Base-by-base conservation (phyloP, 2,888 invertebrate species). In the Dolomedes plantarius region DNA sequence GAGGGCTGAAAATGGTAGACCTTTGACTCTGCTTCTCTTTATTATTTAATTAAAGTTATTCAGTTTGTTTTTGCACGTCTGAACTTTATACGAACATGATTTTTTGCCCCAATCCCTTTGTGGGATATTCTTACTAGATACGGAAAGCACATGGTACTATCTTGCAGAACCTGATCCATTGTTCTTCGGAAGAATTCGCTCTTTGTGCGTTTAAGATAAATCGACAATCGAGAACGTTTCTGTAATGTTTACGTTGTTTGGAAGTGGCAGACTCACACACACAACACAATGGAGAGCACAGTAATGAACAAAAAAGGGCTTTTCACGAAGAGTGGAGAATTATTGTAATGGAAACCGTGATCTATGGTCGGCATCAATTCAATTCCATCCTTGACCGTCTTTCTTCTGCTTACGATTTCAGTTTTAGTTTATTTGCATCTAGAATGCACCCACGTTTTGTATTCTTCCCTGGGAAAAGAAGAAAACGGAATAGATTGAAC, bases 321-420 rank as follows among this genome's bases (percentile, higher is more conserved):
- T 56, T 56, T 23, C 56, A 56, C 23, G 56, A 56, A 56, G 56
- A 56, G 56, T 46, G 5, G 23, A 56, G 56, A 3, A 23, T 56
- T 23, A 56, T 56, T 56, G 19, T 56, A 56, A 56, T 56, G 56
- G 23, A 56, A 56, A 56, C 56, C 56, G 56, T 56, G 56, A 56
- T 56, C 5, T 56, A 56, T 56, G 56, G 56, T 23, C 56, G 23
- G 23, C 56, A 56, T 56, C 23, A 19, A 56, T 56, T 56, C 56
- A 3, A 23, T 23, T 23, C 56, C 19, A 56, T 56, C 56, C 56
- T 56, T 56, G 56, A 56, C 56, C 56, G 56, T 56, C 5, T 56
- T 56, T 23, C 16, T 6, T n/a, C 23, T 23, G 16, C 56, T 56
- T 56, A 23, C 56, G 56, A 56, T 56, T 56, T 56, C 23, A 16